These are phyloP conservation scores for Channa striata DNA, from an alignment of 2,797 vertebrate species.

Conservation along the genomic window DNA sequence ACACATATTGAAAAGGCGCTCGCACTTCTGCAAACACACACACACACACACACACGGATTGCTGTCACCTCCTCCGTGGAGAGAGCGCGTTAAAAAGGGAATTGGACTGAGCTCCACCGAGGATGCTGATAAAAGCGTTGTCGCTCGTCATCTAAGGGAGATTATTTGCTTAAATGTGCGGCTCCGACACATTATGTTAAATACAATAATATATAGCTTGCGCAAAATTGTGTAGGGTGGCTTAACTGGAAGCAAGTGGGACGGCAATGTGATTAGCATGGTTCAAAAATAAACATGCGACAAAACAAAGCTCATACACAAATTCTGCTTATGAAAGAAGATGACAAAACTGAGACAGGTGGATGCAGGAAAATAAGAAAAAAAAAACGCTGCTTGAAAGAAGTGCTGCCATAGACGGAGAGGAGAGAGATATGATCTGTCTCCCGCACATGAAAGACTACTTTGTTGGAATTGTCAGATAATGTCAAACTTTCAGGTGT, in stretches of 20 bases:
- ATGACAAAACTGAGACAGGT: conserved; percentile 31
- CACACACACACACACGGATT: conserved; percentile 31
- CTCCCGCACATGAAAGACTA: conserved; percentile 24
- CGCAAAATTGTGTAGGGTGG: conserved; percentile 55
- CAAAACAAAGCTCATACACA: conserved; percentile 51
- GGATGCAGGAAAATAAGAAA: conserved; percentile 11
- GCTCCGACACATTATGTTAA: conserved; percentile 55
- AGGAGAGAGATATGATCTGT: conserved; percentile 28
- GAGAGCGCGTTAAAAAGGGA: conserved; percentile 57
- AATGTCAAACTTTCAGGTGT: conserved; percentile 21
- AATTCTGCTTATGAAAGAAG: conserved; percentile 41
- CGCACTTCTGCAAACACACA: conserved; percentile 35
- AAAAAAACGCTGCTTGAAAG: conserved; percentile 11
- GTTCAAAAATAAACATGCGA: conserved; percentile 68
- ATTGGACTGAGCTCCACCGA: conserved; percentile 59
- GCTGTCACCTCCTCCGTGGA: conserved; percentile 62
- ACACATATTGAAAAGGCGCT: conserved; percentile 63
- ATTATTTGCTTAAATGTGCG: conserved; percentile 13
- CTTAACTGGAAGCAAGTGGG: conserved; percentile 64
- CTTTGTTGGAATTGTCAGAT: conserved; percentile 33
- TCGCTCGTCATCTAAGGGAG: conserved; percentile 53
- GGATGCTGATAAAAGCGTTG: conserved; percentile 69
- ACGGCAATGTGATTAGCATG: conserved; percentile 71
- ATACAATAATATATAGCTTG: conserved; percentile 50
- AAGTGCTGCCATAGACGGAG: conserved; percentile 15